Percentiles rank a stretch among this genome's conserved stretches.
phyloP scores from a whole-genome alignment of 2,888 invertebrate genomes.

The Hydrotaea cyrtoneurina region DNA sequence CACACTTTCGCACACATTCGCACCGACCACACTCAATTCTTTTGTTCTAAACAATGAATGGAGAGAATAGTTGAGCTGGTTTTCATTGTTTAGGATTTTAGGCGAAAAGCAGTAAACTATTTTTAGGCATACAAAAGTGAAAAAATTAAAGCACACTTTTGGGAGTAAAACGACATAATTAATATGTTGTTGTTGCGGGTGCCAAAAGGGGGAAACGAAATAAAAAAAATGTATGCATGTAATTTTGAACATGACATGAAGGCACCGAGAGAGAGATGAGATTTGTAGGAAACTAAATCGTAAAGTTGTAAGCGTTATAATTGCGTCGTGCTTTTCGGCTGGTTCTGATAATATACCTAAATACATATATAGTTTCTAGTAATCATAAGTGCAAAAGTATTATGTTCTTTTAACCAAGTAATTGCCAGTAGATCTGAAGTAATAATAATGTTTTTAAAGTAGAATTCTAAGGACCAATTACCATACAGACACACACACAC shows the following conservation, averaged over 20 bases:
- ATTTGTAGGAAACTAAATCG: too few relatives aligned
- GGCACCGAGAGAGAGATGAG: too few relatives aligned
- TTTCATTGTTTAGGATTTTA: neutral
- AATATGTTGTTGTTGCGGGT: too few relatives aligned
- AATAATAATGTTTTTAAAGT: slow-evolving; percentile 58
- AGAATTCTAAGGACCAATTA: slow-evolving; percentile 70
- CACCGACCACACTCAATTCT: slow-evolving; percentile 19
- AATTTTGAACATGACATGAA: too few relatives aligned
- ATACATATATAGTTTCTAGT: neutral
- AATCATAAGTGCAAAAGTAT: neutral
- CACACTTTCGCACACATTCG: slow-evolving; percentile 1
- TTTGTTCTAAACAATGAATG: slow-evolving; percentile 28
- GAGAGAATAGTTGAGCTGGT: neutral
- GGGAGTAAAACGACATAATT: neutral
- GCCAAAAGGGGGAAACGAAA: too few relatives aligned
- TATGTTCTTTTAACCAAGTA: slow-evolving; percentile 23
- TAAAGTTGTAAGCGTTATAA: too few relatives aligned
- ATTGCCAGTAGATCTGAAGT: slow-evolving; percentile 46
- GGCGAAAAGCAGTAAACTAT: neutral
- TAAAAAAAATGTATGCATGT: too few relatives aligned
- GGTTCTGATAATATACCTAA: neutral
- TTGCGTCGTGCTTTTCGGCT: too few relatives aligned
- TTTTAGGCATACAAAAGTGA: slow-evolving; percentile 9
- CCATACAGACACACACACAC: slow-evolving; percentile 43
- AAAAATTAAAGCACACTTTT: neutral